Evolutionary conservation across 2,797 vertebrate species (phyloP).

Genomic region (Remorina albescens): DNA sequence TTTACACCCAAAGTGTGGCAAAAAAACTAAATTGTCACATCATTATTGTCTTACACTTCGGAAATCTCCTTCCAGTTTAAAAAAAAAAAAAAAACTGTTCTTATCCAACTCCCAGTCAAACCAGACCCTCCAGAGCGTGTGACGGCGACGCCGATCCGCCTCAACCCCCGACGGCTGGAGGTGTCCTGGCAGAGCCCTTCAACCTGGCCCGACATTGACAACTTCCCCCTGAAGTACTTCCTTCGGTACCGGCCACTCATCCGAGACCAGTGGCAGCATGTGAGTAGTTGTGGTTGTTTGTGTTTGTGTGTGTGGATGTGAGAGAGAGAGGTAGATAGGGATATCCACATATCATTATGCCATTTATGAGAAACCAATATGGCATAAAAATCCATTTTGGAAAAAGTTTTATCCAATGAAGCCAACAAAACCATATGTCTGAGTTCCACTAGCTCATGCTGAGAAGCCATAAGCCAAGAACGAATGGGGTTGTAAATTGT

Average conservation of each 20-base stretch:
- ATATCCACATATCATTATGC: background rate
- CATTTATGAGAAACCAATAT: conserved; percentile 10
- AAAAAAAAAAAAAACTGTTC: conserved; percentile 10
- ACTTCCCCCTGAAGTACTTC: conserved; percentile 97
- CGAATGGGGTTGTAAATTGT: conserved; percentile 21
- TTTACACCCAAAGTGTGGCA: background rate
- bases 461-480: conserved; percentile 13
- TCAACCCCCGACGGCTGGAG: conserved; percentile 90
- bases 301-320: background rate
- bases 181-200: conserved; percentile 96
- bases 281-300: conserved; percentile 80
- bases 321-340: too few relatives aligned
- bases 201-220: conserved; percentile 95
- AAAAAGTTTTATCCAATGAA: background rate
- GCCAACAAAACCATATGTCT: conserved; percentile 1
- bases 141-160: conserved; percentile 90
- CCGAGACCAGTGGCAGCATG: conserved; percentile 96
- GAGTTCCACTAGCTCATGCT: background rate
- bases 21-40: background rate
- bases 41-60: background rate
- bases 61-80: background rate
- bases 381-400: background rate
- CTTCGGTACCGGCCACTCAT: conserved; percentile 96
- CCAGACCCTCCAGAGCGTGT: conserved; percentile 96
- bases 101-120: conserved; percentile 87